phyloP scores from a whole-genome alignment of 2,113 vertebrate genomes.

The Prionailurus viverrinus region DNA sequence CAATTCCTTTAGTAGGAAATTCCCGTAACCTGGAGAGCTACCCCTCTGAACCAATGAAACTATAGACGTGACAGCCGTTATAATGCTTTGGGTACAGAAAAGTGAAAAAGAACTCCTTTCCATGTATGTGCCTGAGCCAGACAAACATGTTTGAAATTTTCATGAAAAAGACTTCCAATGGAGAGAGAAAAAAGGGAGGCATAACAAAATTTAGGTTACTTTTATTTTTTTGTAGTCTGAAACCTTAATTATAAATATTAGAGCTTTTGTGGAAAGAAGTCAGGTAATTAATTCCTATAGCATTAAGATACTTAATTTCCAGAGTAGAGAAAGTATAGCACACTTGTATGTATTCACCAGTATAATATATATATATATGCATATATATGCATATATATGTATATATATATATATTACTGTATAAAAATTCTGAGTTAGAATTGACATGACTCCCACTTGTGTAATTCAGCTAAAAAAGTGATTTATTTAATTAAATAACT shows the following conservation, averaged over 20 bases:
- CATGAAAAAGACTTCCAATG: not conserved
- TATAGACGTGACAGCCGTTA: not conserved
- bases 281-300: constrained; percentile 10
- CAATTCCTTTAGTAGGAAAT: not conserved
- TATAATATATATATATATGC: not conserved
- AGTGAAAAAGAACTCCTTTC: not conserved
- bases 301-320: constrained; percentile 3
- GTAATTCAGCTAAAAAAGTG: not conserved
- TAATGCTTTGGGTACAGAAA: not conserved
- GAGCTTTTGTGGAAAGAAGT: not conserved
- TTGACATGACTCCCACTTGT: not conserved
- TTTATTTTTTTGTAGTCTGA: not conserved
- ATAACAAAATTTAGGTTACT: not conserved
- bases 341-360: not conserved
- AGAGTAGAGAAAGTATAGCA: not conserved
- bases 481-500: constrained; percentile 13
- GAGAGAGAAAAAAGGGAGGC: not conserved
- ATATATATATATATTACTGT: not conserved
- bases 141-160: not conserved
- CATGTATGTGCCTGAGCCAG: not conserved
- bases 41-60: not conserved
- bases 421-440: constrained; percentile 20
- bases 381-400: not conserved
- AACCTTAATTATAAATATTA: constrained; percentile 19
- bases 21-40: not conserved